Percentiles rank a stretch among this genome's conserved stretches.
phyloP scores from a whole-genome alignment of 2,888 invertebrate species.

The Onthophagus sagittarius region DNA sequence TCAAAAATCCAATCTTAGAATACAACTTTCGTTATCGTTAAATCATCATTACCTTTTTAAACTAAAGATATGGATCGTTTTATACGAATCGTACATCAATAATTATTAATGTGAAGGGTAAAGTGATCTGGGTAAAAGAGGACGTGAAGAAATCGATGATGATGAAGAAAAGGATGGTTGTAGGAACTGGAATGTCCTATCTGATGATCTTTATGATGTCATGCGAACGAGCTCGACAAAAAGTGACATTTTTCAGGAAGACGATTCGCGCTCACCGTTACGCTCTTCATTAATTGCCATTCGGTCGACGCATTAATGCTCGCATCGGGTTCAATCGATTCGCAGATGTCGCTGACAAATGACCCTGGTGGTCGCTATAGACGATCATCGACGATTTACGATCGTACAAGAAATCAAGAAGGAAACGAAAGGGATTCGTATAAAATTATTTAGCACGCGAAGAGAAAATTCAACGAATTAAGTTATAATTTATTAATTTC shows the following conservation, averaged over 20 bases:
- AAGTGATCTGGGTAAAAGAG: not conserved
- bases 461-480: not conserved
- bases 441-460: not conserved
- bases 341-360: constrained; percentile 11
- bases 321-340: constrained; percentile 16
- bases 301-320: constrained; percentile 4
- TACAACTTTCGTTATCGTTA: no score
- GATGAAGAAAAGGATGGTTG: no score
- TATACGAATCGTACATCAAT: not conserved
- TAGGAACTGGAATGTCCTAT: not conserved
- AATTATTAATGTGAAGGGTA: not conserved
- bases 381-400: not conserved
- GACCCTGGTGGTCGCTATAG: not conserved
- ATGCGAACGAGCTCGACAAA: not conserved
- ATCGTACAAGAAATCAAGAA: not conserved
- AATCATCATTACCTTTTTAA: no score
- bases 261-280: constrained; percentile 2
- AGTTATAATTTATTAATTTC: not conserved
- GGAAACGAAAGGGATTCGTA: not conserved
- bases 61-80: not conserved
- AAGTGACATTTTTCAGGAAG: constrained; percentile 13
- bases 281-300: constrained; percentile 11
- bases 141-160: not conserved
- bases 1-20: no score
- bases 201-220: constrained; percentile 11